These are phyloP conservation scores for Dynastes hyllus DNA, from an alignment of 2,888 invertebrate species.

Conservation along the genomic window DNA sequence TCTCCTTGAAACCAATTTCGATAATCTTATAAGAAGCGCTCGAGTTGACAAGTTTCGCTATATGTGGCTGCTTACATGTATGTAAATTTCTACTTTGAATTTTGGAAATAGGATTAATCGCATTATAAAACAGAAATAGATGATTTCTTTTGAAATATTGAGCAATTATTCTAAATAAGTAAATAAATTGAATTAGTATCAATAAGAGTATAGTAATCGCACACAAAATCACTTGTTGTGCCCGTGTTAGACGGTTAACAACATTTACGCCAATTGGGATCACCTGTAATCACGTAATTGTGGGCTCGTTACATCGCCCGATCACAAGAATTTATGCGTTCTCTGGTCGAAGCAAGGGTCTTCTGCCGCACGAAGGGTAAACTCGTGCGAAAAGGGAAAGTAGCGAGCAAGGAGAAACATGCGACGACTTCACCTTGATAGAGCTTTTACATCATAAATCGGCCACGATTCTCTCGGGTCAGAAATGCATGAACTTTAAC, in stretches of 20 bases:
- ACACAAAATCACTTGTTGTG: neutral
- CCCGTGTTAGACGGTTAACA: neutral
- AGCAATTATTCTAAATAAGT: neutral
- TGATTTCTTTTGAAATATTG: neutral
- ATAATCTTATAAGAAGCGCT: slow-evolving; percentile 9
- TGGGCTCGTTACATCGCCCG: neutral
- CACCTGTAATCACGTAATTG: slow-evolving; percentile 18
- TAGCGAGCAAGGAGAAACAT: slow-evolving; percentile 30
- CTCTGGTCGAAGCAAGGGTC: slow-evolving; percentile 15
- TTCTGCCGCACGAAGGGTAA: slow-evolving; percentile 23
- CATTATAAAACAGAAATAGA: neutral
- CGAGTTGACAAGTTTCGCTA: neutral
- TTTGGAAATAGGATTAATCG: neutral
- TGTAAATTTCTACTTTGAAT: neutral
- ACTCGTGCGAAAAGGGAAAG: slow-evolving; percentile 35
- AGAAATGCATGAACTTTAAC: slow-evolving; percentile 42
- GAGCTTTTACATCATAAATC: slow-evolving; percentile 35
- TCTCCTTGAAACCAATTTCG: slow-evolving; percentile 38
- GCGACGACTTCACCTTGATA: slow-evolving; percentile 33
- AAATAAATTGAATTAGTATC: neutral
- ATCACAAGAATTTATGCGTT: slow-evolving; percentile 8
- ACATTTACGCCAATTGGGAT: slow-evolving; percentile 4
- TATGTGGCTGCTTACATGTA: neutral
- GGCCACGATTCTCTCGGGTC: slow-evolving; percentile 28
- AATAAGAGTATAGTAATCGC: neutral